Percentiles rank a stretch among this genome's conserved stretches.
These are phyloP conservation scores for Monomorium pharaonis DNA, from an alignment of 1,140 invertebrate species.

Conservation along the genomic window DNA sequence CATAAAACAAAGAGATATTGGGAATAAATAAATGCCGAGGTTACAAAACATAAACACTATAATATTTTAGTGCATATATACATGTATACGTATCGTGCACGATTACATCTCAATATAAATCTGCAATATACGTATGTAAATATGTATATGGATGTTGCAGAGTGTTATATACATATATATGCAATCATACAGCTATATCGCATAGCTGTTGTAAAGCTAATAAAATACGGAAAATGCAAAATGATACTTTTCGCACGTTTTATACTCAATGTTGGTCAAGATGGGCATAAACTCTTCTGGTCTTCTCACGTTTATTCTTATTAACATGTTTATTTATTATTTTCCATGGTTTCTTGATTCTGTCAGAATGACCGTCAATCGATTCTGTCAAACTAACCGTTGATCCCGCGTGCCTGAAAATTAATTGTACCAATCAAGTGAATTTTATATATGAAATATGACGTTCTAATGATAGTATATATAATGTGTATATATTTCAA, in stretches of 20 bases:
- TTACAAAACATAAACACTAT: slow-evolving; percentile 59
- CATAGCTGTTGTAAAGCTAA: slow-evolving; percentile 21
- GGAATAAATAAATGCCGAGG: slow-evolving; percentile 18
- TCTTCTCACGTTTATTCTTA: slow-evolving; percentile 94
- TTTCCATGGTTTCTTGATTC: slow-evolving; percentile 92
- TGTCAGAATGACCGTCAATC: slow-evolving; percentile 25
- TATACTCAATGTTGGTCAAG: slow-evolving; percentile 90
- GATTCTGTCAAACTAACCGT: slow-evolving; percentile 78
- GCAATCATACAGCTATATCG: slow-evolving; percentile 39
- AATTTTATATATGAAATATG: slow-evolving; percentile 35
- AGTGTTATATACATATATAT: slow-evolving; percentile 1
- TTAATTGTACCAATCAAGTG: slow-evolving; percentile 78
- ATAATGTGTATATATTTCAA: slow-evolving; percentile 20
- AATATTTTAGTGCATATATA: slow-evolving; percentile 58
- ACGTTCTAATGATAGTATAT: background rate
- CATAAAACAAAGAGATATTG: background rate
- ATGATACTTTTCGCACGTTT: slow-evolving; percentile 18
- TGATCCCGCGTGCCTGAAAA: slow-evolving; percentile 74
- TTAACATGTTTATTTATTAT: slow-evolving; percentile 91
- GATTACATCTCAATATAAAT: slow-evolving; percentile 57
- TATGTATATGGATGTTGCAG: background rate
- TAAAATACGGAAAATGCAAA: background rate
- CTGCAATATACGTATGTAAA: background rate
- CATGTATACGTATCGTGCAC: slow-evolving; percentile 14
- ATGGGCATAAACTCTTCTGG: slow-evolving; percentile 92